These are phyloP conservation scores for Cryptocephalus primarius DNA, from an alignment of 2,888 invertebrate species.

Conservation along the genomic window DNA sequence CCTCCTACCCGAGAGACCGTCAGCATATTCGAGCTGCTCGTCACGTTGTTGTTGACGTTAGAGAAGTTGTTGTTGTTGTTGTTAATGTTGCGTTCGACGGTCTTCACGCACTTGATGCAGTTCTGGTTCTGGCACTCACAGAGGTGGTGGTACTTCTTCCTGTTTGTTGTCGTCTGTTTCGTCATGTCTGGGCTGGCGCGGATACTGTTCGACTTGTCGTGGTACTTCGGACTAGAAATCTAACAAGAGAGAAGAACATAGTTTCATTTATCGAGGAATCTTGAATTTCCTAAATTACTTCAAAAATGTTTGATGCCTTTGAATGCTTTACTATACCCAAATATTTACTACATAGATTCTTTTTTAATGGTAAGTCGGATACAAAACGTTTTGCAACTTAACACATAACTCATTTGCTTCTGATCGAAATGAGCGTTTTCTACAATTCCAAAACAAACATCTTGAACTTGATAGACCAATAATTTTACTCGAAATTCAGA, in stretches of 20 bases:
- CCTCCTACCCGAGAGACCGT: constrained; percentile 23
- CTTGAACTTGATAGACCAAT: no score
- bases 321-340: no score
- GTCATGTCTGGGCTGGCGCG: neutral
- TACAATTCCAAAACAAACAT: no score
- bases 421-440: no score
- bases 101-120: constrained; percentile 28
- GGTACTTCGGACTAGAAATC: constrained; percentile 17
- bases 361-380: no score
- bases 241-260: constrained; percentile 4
- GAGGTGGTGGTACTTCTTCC: constrained; percentile 11
- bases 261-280: no score
- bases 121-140: constrained; percentile 25
- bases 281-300: no score
- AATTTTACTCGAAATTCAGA: no score
- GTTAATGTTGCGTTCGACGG: constrained; percentile 26
- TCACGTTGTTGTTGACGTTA: constrained; percentile 28
- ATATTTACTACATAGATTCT: no score
- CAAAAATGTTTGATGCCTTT: no score
- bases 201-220: constrained; percentile 17
- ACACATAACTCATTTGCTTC: no score
- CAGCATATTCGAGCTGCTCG: constrained; percentile 25
- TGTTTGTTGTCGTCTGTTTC: constrained; percentile 2
- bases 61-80: constrained; percentile 29
- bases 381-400: no score